Conservation (phyloP, 2,113 vertebrate species). For the Chinchilla lanigera region DNA sequence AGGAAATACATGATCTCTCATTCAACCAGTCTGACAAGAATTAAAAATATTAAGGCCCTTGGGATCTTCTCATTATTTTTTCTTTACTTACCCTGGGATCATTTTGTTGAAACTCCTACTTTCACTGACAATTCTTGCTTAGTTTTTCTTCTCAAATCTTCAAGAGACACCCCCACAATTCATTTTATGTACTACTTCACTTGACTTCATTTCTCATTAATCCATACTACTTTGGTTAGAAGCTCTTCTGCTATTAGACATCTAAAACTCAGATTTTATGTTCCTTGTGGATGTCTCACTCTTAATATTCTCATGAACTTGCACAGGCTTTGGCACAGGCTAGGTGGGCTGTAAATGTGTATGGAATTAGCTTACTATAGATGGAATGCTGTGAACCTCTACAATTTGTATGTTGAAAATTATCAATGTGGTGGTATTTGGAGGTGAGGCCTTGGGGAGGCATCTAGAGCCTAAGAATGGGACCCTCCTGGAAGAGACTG, state of each 20-base stretch:
- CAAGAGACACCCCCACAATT: neutral
- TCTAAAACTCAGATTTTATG: neutral
- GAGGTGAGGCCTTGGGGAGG: neutral
- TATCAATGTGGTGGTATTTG: neutral
- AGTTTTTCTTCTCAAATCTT: neutral
- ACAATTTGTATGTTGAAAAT: neutral
- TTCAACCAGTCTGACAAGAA: neutral
- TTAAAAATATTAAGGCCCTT: neutral
- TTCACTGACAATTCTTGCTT: neutral
- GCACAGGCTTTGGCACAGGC: neutral
- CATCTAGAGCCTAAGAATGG: neutral
- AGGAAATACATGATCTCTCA: neutral
- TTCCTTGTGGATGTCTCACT: neutral
- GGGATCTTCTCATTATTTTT: neutral
- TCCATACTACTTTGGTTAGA: neutral
- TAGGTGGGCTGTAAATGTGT: neutral
- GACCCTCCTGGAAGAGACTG: neutral
- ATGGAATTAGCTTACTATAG: neutral
- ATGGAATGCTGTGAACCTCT: neutral
- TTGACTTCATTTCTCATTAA: neutral
- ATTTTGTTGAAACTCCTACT: neutral
- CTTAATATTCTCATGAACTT: neutral
- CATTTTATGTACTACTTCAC: neutral
- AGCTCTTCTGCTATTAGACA: neutral
- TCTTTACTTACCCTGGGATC: neutral